Evolutionary conservation across 2,113 vertebrate genomes (phyloP), one percentile per base, ranked within the genome.

Genomic region (Sebastes fasciatus): DNA sequence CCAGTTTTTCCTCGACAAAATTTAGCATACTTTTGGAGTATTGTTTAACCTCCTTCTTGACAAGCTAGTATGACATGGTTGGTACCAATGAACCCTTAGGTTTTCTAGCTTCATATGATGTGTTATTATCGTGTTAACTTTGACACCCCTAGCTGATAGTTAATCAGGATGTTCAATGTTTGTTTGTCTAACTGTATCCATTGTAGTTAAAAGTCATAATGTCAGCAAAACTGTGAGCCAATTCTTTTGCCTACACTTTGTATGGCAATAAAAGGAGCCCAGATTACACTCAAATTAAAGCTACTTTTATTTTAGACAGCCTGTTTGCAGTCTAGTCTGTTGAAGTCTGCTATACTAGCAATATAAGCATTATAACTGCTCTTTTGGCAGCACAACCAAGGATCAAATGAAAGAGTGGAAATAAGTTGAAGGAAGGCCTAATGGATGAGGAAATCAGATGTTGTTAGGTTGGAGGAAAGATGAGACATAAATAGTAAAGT

Each of bases 381-480:
- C 10, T 63, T 16, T 51, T 17, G 23, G 58, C n/a, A 72, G 57
- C 65, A 42, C 63, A 55, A 57, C 57, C 34, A 71, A 40, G 5
- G 2, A 64, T 67, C 6, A 46, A 21, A 73, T 69, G n/a, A 61
- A 46, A 40, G 4, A 23, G 34, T 19, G 1, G 64, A 74, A 64
- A 64, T 68, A 21, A 61, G 34, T 34, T 34, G 34, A 34, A 34
- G 48, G 43, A 66, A 73, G 34, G 34, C 34, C 34, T 4, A 34
- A 46, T 19, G 7, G 52, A 77, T 55, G 66, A 52, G 10, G 49
- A 65, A 86, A 77, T 52, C 10, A 79, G 57, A 79, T 68, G 71
- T 48, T 42, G 21, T 40, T 60, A 52, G 14, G 60, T 60, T 45
- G 26, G 48, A 76, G 23, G 16, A 52, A 57, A 64, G 55, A 69